These are phyloP conservation scores for Sphecodes monilicornis DNA, from an alignment of 2,888 invertebrate genomes.

Conservation along the genomic window DNA sequence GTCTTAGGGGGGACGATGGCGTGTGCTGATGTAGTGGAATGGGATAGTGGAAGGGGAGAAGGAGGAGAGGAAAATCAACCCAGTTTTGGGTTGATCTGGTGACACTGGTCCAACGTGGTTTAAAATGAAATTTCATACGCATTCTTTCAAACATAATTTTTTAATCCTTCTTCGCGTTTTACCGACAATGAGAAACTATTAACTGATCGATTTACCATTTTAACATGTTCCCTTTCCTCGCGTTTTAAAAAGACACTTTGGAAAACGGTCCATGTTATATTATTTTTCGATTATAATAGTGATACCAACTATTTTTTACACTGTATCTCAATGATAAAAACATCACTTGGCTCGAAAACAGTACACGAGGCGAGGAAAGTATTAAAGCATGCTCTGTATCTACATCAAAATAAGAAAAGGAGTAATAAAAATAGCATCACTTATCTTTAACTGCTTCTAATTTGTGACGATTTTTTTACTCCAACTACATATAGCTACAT, in stretches of 20 bases:
- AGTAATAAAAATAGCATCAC: not conserved
- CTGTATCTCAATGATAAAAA: not conserved
- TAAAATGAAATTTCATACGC: too few species aligned
- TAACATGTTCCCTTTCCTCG: not conserved
- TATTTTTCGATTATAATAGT: not conserved
- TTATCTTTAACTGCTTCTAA: too few species aligned
- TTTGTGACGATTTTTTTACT: too few species aligned
- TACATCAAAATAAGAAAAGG: not conserved
- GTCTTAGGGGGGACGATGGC: too few species aligned
- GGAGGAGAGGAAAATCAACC: too few species aligned
- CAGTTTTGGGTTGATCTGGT: too few species aligned
- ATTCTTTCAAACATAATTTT: too few species aligned
- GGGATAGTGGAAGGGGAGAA: too few species aligned
- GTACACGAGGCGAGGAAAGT: not conserved
- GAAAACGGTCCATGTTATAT: not conserved
- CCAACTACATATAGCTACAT: too few species aligned
- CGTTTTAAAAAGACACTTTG: not conserved
- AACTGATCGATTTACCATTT: not conserved
- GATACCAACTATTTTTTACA: not conserved
- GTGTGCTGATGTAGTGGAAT: too few species aligned
- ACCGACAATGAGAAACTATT: not conserved
- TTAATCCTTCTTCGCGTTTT: too few species aligned
- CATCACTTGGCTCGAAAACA: not conserved
- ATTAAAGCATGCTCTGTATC: not conserved
- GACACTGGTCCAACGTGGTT: too few species aligned